Evolutionary conservation across 2,113 vertebrate genomes (phyloP).

Genomic region (Elanus axillaris): DNA sequence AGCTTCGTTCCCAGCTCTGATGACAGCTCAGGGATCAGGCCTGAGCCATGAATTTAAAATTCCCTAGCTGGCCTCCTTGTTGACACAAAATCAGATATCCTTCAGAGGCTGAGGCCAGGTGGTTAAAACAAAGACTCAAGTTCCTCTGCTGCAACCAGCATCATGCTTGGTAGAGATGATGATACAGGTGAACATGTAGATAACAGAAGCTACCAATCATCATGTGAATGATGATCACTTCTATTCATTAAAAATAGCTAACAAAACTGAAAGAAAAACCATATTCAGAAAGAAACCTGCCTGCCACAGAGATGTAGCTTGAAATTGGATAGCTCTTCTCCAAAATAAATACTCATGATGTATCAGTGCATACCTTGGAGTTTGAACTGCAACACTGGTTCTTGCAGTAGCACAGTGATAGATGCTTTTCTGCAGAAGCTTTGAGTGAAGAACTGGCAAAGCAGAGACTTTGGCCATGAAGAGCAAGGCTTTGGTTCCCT

Average conservation of each 20-base stretch:
- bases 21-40: background rate
- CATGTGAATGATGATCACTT: background rate
- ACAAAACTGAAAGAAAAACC: background rate
- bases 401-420: rapidly evolving
- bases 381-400: background rate
- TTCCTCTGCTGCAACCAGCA: background rate
- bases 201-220: background rate
- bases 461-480: background rate
- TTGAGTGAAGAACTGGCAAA: background rate
- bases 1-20: background rate
- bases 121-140: background rate
- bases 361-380: background rate
- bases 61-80: background rate
- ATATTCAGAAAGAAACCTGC: background rate
- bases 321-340: background rate
- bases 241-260: background rate
- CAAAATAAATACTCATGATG: background rate
- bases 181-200: background rate
- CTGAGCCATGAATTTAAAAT: background rate
- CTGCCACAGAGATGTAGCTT: background rate
- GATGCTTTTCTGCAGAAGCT: background rate
- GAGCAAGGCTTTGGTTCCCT: background rate
- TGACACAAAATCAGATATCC: background rate
- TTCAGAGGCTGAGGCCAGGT: background rate
- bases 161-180: background rate